Base-by-base conservation (phyloP, 2,888 invertebrate species). In the Sarcophaga rosellei region DNA sequence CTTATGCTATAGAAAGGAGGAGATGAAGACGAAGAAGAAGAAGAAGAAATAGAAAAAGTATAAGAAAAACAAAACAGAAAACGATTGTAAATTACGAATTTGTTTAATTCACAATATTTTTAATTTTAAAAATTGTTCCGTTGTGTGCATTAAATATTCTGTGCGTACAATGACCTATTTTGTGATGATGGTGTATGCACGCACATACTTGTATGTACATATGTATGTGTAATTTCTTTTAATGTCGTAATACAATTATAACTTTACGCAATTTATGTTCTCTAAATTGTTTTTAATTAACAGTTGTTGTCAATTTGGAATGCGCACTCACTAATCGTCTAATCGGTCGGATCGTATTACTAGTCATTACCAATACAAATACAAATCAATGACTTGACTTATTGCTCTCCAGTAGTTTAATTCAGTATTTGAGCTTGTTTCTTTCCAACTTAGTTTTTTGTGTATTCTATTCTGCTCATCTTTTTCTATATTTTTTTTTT, bases 261-360 rank as follows among this genome's bases (percentile, higher is more conserved):
- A 68, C 81, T 83, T 84, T 81, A 84, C 78, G 81, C 70, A 86
- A 81, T 86, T 81, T 86, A 78, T 84, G 72, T 81, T 86, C 70
- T 84, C 61, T 84, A 78, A 86, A 86, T 86, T 86, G 81, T 59
- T 86, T 86, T 81, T 86, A 84, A 86, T 86, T 84, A 86, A 81
- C 57, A 74, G 65, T 59, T 62, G 35, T 73, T 23, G 12, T 47
- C 12, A 21, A 21, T 35, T 35, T 35, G 35, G 8, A 21, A 57
- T 15, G 57, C 15, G 57, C 20, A 72, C 17, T 21, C 4, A 57
- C 12, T 44, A 17, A 17, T 59, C 23, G 25, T 17, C 66, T 66
- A 59, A 66, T 73, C 47, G 45, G 15, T 45, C 70, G 61, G 70
- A 59, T 76, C 65, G 15, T 44, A 45, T 73, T 73, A 62, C 62